phyloP scores from a whole-genome alignment of 1,140 invertebrate species.

The Cyclargus thomasi region DNA sequence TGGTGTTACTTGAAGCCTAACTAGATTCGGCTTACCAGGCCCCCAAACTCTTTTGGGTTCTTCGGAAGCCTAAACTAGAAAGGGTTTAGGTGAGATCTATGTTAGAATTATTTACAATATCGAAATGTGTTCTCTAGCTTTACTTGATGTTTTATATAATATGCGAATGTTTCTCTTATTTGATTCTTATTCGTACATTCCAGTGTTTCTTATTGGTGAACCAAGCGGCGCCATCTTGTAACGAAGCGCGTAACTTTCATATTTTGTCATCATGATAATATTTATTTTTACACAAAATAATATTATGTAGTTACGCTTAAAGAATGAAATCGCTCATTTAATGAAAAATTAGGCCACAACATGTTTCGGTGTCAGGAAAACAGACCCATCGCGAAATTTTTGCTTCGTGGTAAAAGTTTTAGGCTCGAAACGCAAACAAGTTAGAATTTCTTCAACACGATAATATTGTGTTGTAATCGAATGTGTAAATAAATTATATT shows the following conservation, averaged over 20 bases:
- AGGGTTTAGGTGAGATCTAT: neutral
- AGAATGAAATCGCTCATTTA: neutral
- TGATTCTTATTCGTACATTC: conserved; percentile 26
- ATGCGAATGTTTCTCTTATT: conserved; percentile 8
- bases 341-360: too few relatives aligned
- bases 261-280: neutral
- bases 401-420: too few relatives aligned
- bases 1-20: neutral
- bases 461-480: too few relatives aligned
- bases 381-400: too few relatives aligned
- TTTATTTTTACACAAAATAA: neutral
- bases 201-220: conserved; percentile 31
- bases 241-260: conserved; percentile 5
- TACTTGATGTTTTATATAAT: conserved; percentile 16
- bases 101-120: conserved; percentile 11
- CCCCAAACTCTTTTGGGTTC: conserved; percentile 4
- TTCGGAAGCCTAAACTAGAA: neutral
- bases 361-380: too few relatives aligned
- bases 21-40: too few relatives aligned
- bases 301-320: neutral
- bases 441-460: too few relatives aligned
- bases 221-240: conserved; percentile 19
- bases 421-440: too few relatives aligned
- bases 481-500: too few relatives aligned
- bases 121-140: conserved; percentile 21